Evolutionary conservation across 2,113 vertebrate genomes (phyloP).

Genomic region (Arothron firmamentum): DNA sequence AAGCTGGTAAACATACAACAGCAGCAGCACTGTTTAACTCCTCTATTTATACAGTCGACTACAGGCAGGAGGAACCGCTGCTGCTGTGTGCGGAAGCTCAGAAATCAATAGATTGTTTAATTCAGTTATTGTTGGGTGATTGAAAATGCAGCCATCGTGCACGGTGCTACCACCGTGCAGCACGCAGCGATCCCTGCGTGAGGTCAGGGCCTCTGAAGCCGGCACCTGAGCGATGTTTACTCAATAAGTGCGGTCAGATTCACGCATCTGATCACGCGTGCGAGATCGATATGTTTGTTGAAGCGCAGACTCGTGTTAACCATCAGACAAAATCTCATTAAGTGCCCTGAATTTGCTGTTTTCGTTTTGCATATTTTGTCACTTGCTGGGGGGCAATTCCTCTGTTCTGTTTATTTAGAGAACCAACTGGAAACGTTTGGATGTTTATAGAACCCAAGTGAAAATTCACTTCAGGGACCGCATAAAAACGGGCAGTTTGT

Average conservation of each 20-base stretch:
- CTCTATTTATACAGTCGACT: conserved; percentile 54
- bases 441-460: too few relatives aligned
- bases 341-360: not conserved
- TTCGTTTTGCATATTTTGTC: too few relatives aligned
- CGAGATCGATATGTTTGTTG: conserved; percentile 27
- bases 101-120: conserved; percentile 41
- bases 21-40: conserved; percentile 49
- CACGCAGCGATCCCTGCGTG: conserved; percentile 9
- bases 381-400: too few relatives aligned
- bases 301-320: conserved; percentile 9
- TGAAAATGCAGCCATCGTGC: conserved; percentile 16
- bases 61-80: conserved; percentile 23
- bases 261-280: conserved; percentile 19
- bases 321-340: conserved; percentile 19
- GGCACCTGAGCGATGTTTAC: conserved; percentile 24
- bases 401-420: too few relatives aligned
- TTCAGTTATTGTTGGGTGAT: conserved; percentile 47
- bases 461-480: too few relatives aligned
- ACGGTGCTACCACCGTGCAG: conserved; percentile 10
- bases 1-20: conserved; percentile 60
- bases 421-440: too few relatives aligned
- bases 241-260: conserved; percentile 47
- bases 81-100: conserved; percentile 17
- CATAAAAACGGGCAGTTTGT: conserved; percentile 3
- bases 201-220: conserved; percentile 30